Base-by-base conservation (phyloP, 1,140 invertebrate genomes). In the Pseudomyrmex concolor region DNA sequence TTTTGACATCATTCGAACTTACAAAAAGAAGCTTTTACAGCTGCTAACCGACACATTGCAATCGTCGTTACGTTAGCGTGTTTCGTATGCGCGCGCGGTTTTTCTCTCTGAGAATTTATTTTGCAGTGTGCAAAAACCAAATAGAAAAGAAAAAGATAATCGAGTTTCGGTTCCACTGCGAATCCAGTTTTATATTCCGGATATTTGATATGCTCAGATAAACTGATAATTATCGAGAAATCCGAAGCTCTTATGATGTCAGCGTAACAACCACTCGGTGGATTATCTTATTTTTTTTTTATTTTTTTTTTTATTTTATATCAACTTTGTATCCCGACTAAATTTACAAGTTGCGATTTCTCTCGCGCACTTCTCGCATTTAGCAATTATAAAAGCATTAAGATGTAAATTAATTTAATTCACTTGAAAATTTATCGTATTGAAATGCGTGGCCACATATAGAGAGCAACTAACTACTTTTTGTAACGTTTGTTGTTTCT, bases 141-240 rank as follows among this genome's bases (percentile, higher is more conserved):
- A 22, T 64, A 55, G 66, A 67, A 68, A 67, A 67, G 5, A 34
- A 64, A 9, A 8, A 43, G 67, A 57, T 57, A 45, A 77, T 67
- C 74, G 55, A 67, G 62, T 57, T 67, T 68, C n/a, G n/a, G n/a
- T 60, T 22, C 43, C 48, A 62, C n/a, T 67, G 4, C 8, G n/a
- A 67, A 25, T 34, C 48, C 25, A 50, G 17, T 77, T 77, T 77
- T 67, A 55, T 34, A 34, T 77, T 45, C 17, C 17, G 4, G 48
- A 19, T n/a, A 77, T 15, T 77, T 43, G 50, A 77, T 77, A 55
- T 34, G 45, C 15, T n/a, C n/a, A 13, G 10, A 25, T 77, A 77
- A 76, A 76, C 22, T 55, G 17, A 77, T 77, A 67, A 55, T 67
- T 77, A 67, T 77, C 48, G 2, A 19, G n/a, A 77, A 67, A 67